Conservation (phyloP, 2,113 vertebrate species). For the Cephalopterus ornatus region DNA sequence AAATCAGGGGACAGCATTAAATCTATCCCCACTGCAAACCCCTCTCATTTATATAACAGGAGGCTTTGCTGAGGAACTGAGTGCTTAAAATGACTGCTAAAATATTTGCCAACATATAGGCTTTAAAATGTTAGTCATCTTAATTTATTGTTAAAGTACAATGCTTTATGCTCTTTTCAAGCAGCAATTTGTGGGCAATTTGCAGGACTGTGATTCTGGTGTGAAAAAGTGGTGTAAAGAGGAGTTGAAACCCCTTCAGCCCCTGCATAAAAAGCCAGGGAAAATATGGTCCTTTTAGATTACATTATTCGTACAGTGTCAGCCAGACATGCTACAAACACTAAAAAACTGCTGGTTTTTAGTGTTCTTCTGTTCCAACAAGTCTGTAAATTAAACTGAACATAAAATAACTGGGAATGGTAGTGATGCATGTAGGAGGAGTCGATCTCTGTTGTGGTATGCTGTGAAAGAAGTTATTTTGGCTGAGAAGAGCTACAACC, state of each 20-base stretch:
- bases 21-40: neutral
- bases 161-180: neutral
- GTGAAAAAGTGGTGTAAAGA: neutral
- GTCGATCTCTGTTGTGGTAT: neutral
- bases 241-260: neutral
- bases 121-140: neutral
- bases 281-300: neutral
- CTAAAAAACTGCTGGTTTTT: neutral
- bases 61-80: neutral
- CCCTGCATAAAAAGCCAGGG: neutral
- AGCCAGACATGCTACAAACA: neutral
- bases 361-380: neutral
- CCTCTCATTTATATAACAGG: neutral
- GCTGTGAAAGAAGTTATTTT: neutral
- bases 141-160: neutral
- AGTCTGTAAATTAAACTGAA: neutral
- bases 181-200: neutral
- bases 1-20: neutral
- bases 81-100: neutral
- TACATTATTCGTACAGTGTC: neutral
- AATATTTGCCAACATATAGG: neutral
- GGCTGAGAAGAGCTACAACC: neutral
- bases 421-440: neutral
- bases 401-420: neutral
- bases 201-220: neutral